phyloP scores from a whole-genome alignment of 2,113 vertebrate genomes.

The Rhizomys pruinosus region DNA sequence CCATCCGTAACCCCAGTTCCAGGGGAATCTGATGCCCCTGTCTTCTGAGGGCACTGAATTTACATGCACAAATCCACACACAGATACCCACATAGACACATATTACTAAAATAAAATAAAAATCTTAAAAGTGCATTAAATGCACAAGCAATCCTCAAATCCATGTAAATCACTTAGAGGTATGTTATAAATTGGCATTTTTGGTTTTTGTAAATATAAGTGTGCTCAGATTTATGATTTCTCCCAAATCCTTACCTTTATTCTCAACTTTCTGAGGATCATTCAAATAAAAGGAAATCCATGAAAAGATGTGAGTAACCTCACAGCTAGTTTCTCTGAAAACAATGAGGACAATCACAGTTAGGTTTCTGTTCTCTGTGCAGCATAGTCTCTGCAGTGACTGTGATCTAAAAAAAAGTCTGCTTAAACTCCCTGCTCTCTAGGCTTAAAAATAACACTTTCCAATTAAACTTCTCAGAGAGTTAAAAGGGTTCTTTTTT shows the following conservation, averaged over 20 bases:
- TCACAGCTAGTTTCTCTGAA: not conserved
- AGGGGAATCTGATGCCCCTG: not conserved
- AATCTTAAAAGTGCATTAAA: not conserved
- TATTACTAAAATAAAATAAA: not conserved
- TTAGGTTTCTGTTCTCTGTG: not conserved
- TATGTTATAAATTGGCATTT: not conserved
- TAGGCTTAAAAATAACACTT: conserved; percentile 25
- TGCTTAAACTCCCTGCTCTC: not conserved
- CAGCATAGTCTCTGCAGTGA: not conserved
- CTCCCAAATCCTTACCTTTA: not conserved
- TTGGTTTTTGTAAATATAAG: not conserved
- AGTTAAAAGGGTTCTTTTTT: not conserved
- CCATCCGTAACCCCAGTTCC: not conserved
- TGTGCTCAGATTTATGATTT: not conserved
- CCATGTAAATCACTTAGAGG: not conserved
- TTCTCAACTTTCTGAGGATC: not conserved
- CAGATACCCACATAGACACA: not conserved
- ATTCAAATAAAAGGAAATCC: not conserved
- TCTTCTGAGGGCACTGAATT: too few species aligned
- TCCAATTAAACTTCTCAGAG: not conserved
- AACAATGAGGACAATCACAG: not conserved
- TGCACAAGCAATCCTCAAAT: not conserved
- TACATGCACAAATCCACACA: not conserved
- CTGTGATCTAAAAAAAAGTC: not conserved
- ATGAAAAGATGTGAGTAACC: not conserved